phyloP scores from a whole-genome alignment of 2,797 vertebrate species.

The Diceros bicornis region DNA sequence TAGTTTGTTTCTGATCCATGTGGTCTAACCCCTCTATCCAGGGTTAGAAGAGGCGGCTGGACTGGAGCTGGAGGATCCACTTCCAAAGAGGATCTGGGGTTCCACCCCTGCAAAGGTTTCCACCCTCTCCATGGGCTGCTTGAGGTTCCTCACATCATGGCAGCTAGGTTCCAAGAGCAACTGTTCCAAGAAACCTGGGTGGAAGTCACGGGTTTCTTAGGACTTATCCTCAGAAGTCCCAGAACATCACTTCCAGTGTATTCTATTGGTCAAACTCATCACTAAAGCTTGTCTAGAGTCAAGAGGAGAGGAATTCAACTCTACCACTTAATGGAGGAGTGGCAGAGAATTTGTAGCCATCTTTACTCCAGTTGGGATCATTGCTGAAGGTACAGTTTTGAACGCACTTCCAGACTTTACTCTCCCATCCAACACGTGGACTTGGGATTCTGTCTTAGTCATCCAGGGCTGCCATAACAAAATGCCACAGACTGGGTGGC shows the following conservation, averaged over 20 bases:
- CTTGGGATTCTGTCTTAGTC: background rate
- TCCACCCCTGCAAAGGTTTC: background rate
- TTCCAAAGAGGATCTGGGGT: background rate
- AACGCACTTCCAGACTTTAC: background rate
- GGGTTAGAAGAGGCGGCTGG: background rate
- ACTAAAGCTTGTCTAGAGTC: background rate
- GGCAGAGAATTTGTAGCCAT: background rate
- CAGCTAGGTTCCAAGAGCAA: background rate
- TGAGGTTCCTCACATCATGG: background rate
- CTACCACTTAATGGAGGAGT: background rate
- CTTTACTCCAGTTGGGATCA: background rate
- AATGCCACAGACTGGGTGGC: background rate
- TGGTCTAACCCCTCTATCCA: too few relatives aligned
- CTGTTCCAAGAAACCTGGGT: background rate
- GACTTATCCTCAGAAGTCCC: background rate
- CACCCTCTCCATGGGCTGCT: too few relatives aligned
- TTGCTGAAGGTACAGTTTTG: background rate
- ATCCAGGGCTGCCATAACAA: background rate
- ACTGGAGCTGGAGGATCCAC: background rate
- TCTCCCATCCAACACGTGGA: background rate
- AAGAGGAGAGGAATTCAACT: background rate
- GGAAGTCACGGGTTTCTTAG: background rate
- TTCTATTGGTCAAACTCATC: background rate
- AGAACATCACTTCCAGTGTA: background rate
- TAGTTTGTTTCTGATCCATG: background rate